Base-by-base conservation (phyloP, 2,888 invertebrate genomes). In the Folsomia candida region DNA sequence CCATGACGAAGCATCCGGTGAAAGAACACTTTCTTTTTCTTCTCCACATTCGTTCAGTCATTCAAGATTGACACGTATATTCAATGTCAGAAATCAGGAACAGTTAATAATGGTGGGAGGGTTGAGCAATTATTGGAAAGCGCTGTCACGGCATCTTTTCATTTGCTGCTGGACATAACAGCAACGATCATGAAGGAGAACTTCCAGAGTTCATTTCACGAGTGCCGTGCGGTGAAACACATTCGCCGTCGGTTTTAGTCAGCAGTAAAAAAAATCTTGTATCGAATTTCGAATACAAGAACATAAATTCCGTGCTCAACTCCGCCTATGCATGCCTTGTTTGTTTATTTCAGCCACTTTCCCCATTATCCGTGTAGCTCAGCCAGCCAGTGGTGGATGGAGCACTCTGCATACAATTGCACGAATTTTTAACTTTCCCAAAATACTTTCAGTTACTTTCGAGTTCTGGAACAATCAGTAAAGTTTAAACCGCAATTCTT, bases 271-370 rank as follows among this genome's bases (percentile, higher is more conserved):
- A 37, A 37, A 37, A 37, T 37, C 37, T 37, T 37, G 37, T 37
- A 37, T 37, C 14, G 4, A 4, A 9, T 14, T 14, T 37, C 14
- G 37, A n/a, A 14, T 37, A 37, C n/a, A 37, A 37, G 14, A 37
- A 37, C 37, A 37, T 37, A 37, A 37, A 37, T 37, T 54, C 22
- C 54, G 54, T 54, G 54, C 6, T 54, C 54, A 20, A 22, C 54
- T 47, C 22, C 22, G 18, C 20, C 22, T 54, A n/a, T n/a, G 20
- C 54, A 14, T 54, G 20, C 22, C 54, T 54, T 54, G 54, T 54
- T 54, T 54, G 54, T 54, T 54, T 54, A 14, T 37, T 37, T 37
- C 37, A 37, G 37, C 37, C 22, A 54, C 54, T 54, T 54, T 54
- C 54, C 20, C 54, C 54, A 54, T 54, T 54, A 54, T 54, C 37